A percentile compares a stretch with the other conserved stretches of the same genome.
Evolutionary conservation across 1,140 invertebrate genomes (phyloP).

Genomic region (Arion vulgaris): DNA sequence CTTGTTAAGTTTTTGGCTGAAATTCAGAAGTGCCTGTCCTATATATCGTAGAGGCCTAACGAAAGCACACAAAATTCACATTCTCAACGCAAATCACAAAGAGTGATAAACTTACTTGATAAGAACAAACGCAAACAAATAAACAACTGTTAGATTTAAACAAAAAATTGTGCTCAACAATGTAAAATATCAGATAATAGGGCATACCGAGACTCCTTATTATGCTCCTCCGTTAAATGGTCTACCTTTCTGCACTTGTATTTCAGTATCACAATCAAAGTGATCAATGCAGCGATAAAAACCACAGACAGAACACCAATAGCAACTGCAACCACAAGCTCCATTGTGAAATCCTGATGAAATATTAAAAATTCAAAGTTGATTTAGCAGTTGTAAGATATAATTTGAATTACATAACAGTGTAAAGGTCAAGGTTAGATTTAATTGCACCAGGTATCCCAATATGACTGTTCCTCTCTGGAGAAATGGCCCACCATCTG

Average conservation of each 20-base stretch:
- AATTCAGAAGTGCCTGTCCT: no score
- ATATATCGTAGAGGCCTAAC: no score
- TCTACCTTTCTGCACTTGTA: slow-evolving; percentile 67
- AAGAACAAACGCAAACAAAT: no score
- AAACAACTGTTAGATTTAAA: no score
- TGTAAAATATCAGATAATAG: not conserved
- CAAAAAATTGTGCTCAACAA: not conserved
- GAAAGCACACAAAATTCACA: no score
- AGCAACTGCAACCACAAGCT: slow-evolving; percentile 80
- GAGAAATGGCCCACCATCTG: no score
- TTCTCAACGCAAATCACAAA: no score
- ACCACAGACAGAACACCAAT: slow-evolving; percentile 79
- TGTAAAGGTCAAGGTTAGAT: no score
- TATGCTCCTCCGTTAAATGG: slow-evolving; percentile 57
- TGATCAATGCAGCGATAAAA: slow-evolving; percentile 80
- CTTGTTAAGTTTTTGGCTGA: no score
- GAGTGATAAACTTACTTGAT: no score
- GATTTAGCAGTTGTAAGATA: not conserved
- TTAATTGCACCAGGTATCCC: no score
- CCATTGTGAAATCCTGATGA: slow-evolving; percentile 75
- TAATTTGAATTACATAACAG: not conserved
- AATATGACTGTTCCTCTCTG: no score
- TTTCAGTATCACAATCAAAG: slow-evolving; percentile 79
- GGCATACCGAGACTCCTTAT: slow-evolving; percentile 52
- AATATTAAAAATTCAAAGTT: not conserved